Base-by-base conservation (phyloP, 2,888 invertebrate species). In the Leptogaster cylindrica region DNA sequence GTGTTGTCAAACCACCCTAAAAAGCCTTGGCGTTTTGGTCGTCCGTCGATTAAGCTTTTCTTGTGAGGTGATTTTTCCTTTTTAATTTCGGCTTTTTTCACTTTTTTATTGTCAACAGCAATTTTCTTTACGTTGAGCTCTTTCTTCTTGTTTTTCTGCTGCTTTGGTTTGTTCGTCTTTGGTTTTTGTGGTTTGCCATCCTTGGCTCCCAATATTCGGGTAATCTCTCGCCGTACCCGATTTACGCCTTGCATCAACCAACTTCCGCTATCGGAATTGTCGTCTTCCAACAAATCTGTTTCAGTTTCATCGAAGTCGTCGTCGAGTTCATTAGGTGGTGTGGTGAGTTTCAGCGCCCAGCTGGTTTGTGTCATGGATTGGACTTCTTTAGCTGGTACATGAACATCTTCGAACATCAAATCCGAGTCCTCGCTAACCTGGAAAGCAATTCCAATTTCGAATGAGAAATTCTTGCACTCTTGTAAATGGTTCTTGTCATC, bases 221-320 rank as follows among this genome's bases (percentile, higher is more conserved):
- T 73, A 12, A 79, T 70, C 27, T 78, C 77, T 18, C 79, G 77
- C 10, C 78, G 77, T 8, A 79, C 78, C 1, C 79, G 76, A 14
- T 74, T 74, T 1, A 79, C 75, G 28, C 77, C 72, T 41, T 75
- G 72, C 67, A 72, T 65, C 39, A 77, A 72, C 79, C 79, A 78
- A 33, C 74, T 74, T 67, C 71, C 74, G 41, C 39, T 25, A 7
- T 65, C 51, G 7, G 70, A 69, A 10, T 10, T 44, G 6, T 50
- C 14, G 14, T 71, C 70, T 12, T 71, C 72, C 5, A 28, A 31
- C 31, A 51, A 41, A 31, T 44, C 16, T 8, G 51, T 39, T 33
- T 16, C n/a, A 25, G 28, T 20, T 20, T 55, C 65, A n/a, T 51
- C 63, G 27, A 64, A 28, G 10, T 68, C 52, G 12, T 67, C 55